A percentile compares a stretch with the other conserved stretches of the same genome.
phyloP scores from a whole-genome alignment of 92 coral and sea anemone genomes.

The Siderastrea radians region DNA sequence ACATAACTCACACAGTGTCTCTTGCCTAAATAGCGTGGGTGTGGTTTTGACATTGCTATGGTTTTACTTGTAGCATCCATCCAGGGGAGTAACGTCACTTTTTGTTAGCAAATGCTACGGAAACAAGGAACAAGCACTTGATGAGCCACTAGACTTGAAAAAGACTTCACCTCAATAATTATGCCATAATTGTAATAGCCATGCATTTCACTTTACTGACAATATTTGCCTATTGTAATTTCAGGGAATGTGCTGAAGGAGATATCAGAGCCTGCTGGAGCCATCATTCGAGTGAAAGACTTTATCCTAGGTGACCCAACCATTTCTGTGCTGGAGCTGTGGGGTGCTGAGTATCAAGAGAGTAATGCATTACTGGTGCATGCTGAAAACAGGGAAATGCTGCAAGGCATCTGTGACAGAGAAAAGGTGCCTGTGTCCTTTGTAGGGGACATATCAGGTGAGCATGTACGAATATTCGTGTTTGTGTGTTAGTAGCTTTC shows the following conservation, averaged over 20 bases:
- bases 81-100: too few species aligned
- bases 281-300: slow-evolving; percentile 81
- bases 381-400: slow-evolving; percentile 66
- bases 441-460: slow-evolving; percentile 96
- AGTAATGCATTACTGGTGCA: slow-evolving; percentile 92
- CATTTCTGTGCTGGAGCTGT: slow-evolving; percentile 93
- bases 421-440: slow-evolving; percentile 96
- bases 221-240: background rate
- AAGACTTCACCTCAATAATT: background rate
- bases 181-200: background rate
- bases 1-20: too few species aligned
- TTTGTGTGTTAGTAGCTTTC: too few species aligned
- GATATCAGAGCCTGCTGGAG: slow-evolving; percentile 96
- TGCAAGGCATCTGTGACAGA: slow-evolving; percentile 82
- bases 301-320: slow-evolving; percentile 97
- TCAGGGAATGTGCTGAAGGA: slow-evolving; percentile 97
- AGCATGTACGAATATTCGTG: background rate
- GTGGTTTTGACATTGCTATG: too few species aligned
- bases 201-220: background rate
- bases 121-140: too few species aligned
- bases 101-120: too few species aligned
- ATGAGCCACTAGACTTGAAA: background rate
- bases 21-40: too few species aligned
- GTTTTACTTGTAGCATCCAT: too few species aligned
- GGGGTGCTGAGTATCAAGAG: slow-evolving; percentile 99